Conservation (phyloP, 2,888 invertebrate species). For the Sminthurides aquaticus region DNA sequence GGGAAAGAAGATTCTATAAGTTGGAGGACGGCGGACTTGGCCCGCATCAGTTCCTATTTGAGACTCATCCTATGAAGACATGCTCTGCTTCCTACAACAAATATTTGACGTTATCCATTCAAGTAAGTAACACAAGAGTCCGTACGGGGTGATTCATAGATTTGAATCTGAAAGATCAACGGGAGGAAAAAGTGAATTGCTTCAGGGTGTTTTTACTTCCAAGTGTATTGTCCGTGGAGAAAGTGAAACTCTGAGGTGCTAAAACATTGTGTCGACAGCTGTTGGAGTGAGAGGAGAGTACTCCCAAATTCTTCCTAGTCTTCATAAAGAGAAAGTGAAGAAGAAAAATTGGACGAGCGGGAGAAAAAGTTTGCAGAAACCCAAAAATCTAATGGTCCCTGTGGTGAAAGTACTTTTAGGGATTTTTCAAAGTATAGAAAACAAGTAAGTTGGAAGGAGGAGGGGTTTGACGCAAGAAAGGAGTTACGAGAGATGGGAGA, state of each 20-base stretch:
- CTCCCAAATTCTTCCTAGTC: too few species aligned
- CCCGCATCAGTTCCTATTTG: slow-evolving; percentile 26
- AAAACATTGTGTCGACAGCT: too few species aligned
- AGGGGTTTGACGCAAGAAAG: too few species aligned
- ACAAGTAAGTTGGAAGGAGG: too few species aligned
- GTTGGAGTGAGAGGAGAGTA: too few species aligned
- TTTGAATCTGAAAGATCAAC: background rate
- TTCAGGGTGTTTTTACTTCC: background rate
- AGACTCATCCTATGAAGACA: slow-evolving; percentile 27
- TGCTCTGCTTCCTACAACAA: slow-evolving; percentile 29
- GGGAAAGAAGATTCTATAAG: slow-evolving; percentile 9
- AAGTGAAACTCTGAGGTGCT: background rate
- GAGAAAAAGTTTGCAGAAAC: too few species aligned
- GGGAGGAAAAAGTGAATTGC: background rate
- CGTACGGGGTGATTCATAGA: background rate
- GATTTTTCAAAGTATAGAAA: too few species aligned
- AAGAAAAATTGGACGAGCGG: too few species aligned
- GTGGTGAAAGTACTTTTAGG: too few species aligned
- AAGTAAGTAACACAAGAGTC: slow-evolving; percentile 6
- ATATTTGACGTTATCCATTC: slow-evolving; percentile 24
- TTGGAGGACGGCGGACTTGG: slow-evolving; percentile 6
- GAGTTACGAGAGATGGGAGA: too few species aligned
- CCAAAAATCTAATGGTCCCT: too few species aligned
- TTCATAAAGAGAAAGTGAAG: too few species aligned
- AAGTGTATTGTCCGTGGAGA: background rate